These are phyloP conservation scores for Leucophenga varia DNA, from an alignment of 1,140 invertebrate species.

Conservation along the genomic window DNA sequence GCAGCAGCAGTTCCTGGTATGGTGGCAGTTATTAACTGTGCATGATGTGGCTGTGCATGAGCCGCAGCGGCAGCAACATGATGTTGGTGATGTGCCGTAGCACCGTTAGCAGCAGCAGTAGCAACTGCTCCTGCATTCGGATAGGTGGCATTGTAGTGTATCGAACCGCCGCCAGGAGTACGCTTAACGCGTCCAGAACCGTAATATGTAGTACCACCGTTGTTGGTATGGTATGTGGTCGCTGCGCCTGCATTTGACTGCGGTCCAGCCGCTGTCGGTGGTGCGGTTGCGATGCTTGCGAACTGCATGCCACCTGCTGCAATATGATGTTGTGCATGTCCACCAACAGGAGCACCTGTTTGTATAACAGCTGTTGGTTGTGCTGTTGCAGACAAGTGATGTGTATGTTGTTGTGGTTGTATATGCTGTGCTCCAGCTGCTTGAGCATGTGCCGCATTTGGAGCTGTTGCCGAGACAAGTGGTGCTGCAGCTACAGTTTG, in stretches of 20 bases:
- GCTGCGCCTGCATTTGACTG: constrained; percentile 25
- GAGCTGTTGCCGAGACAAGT: constrained; percentile 23
- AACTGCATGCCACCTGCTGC: constrained; percentile 14
- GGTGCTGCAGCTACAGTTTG: constrained; percentile 23
- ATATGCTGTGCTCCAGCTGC: constrained; percentile 2
- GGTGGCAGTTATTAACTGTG: constrained; percentile 21
- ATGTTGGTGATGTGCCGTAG: constrained; percentile 29
- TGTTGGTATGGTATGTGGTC: constrained; percentile 15
- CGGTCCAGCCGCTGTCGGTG: constrained; percentile 39
- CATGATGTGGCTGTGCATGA: constrained; percentile 13
- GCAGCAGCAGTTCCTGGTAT: constrained; percentile 17
- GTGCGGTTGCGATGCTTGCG: constrained; percentile 13
- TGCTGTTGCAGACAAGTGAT: constrained; percentile 10
- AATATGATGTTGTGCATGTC: constrained; percentile 3
- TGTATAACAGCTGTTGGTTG: constrained; percentile 4
- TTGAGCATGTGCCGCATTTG: constrained; percentile 18
- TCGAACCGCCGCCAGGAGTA: constrained; percentile 39
- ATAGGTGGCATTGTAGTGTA: constrained; percentile 40
- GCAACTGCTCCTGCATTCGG: too few species aligned
- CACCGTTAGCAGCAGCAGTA: constrained; percentile 20
- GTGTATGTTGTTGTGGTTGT: not conserved
- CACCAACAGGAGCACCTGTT: not conserved
- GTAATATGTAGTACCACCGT: constrained; percentile 14
- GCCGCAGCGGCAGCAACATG: constrained; percentile 29
- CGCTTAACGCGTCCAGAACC: constrained; percentile 40